Evolutionary conservation across 2,113 vertebrate species (phyloP), one percentile per base, ranked within the genome.

Genomic region (Vulpes ferrilata): DNA sequence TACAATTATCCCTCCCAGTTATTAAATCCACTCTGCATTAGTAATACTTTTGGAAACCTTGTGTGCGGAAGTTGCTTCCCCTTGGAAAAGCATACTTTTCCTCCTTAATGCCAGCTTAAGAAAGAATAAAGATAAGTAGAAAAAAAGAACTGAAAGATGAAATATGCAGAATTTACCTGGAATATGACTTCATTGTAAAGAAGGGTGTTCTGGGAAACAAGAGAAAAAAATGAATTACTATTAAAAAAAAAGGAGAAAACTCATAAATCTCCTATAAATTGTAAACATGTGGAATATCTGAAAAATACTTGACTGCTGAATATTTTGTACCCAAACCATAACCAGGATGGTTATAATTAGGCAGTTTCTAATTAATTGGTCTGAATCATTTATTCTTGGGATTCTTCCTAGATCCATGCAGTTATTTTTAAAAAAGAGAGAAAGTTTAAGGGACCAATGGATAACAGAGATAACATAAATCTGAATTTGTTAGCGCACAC

Each of bases 381-480:
- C 27, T 62, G 59, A 74, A 85, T 91, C 62, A 90, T 69, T 83
- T 97, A 62, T 84, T 53, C 15, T 80, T 76, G 27, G 20, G 8
- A 67, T 85, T 95, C 59, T 67, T 95, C 65, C 85, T 85, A 89
- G 55, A 27, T 73, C 62, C n/a, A 32, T 64, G 51, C 17, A 71
- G 69, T 59, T 91, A 88, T 84, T 95, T 95, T 98, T 92, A 80
- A 53, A 59, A 92, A 92, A 89, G 53, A 86, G 17, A 25, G n/a
- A 53, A 95, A 93, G 15, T 95, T 93, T 57, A 85, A 74, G 57
- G 32, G 23, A 94, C 59, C 35, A 79, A 32, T 55, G 73, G 38
- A 82, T 64, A 93, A 85, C 0, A 3, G 32, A 88, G 59, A 60
- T 51, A 79, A 92, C 17, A 78, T 43, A 71, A 86, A 92, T 93